Base-by-base conservation (phyloP, 2,797 vertebrate genomes). In the Sebastes vulpes region DNA sequence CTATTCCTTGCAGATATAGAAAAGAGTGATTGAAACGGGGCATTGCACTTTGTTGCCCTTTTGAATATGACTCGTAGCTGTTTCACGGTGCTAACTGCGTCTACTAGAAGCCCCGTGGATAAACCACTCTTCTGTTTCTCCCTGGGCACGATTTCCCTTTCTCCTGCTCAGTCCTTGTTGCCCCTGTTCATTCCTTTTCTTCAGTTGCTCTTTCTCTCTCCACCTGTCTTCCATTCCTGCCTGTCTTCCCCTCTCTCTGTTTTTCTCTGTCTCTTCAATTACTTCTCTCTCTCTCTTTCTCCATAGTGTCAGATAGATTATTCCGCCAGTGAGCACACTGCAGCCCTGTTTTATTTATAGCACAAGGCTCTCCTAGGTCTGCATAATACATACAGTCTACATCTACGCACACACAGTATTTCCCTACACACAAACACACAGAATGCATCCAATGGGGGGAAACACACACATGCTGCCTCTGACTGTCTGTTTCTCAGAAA, bases 301-400 rank as follows among this genome's bases (percentile, higher is more conserved):
- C 84, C 79, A 84, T 93, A 91, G 86, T 95, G 95, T 97, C 95
- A 96, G 92, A 95, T 92, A 94, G 90, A 95, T 95, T 95, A 95
- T 96, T 97, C 91, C 88, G 91, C 91, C 85, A 77, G 92, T 83
- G 92, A 96, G 85, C 91, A 95, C 94, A 95, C 83, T 85, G 89
- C 90, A 93, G 94, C 91, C 90, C 87, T 92, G 52, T 50, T 94
- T 94, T 97, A 97, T 96, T 97, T 96, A 96, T 96, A 97, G 96
- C 93, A 90, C 91, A 93, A 92, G 84, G 92, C 93, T 86, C 93
- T 94, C 86, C 76, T 89, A 63, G 90, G 89, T 83, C 95, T 97
- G 95, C 84, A 94, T 96, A 95, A 97, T 67, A 87, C 86, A 95
- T 94, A 88, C 65, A 94, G 89, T 92, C 92, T 85, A 92, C 90